These are phyloP conservation scores for human DNA, from an alignment of 2,113 vertebrate species.

Conservation along the genomic window GRCh38 chr15:30183001-30183500, in stretches of 20 bases:
- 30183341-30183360: background rate
- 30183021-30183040: background rate
- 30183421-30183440: background rate
- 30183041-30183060: background rate
- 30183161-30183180: background rate
- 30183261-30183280: background rate
- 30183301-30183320: background rate
- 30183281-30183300: background rate
- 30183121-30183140: background rate
- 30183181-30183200: background rate
- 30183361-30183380: background rate
- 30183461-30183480: background rate
- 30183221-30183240: background rate
- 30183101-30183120: background rate
- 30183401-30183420: background rate
- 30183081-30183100: background rate
- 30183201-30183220: background rate
- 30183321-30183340: background rate
- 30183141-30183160: background rate
- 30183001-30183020: background rate
- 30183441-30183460: background rate
- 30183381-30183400: background rate
- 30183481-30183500: background rate
- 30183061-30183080: background rate
- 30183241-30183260: background rate